These are phyloP conservation scores for Zalophus californianus DNA, from an alignment of 2,797 vertebrate genomes.

Conservation along the genomic window DNA sequence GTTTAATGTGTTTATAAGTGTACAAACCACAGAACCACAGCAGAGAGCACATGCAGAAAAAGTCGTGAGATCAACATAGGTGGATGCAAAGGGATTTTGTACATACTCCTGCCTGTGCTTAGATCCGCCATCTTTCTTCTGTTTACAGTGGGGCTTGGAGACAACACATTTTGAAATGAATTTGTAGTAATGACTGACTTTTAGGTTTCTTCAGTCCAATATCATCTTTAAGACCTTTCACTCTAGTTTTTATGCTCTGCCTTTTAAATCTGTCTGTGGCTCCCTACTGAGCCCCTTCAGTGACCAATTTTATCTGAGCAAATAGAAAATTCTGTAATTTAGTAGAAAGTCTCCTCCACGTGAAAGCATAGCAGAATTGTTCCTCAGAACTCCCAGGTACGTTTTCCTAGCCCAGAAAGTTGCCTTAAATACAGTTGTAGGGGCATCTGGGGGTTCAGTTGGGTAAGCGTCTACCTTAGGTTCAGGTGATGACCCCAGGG, in stretches of 20 bases:
- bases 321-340: constrained; percentile 35
- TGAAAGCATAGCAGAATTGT: constrained; percentile 16
- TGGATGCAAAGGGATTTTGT: neutral
- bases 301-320: constrained; percentile 15
- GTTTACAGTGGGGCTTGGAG: neutral
- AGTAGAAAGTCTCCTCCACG: neutral
- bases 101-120: neutral
- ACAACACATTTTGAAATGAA: neutral
- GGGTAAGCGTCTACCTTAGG: neutral
- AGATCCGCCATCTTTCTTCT: neutral
- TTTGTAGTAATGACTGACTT: neutral
- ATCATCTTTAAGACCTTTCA: neutral
- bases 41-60: neutral
- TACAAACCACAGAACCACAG: neutral
- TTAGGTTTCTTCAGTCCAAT: neutral
- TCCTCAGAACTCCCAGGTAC: neutral
- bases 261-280: neutral
- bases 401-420: neutral
- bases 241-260: neutral
- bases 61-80: neutral
- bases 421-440: neutral
- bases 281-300: neutral
- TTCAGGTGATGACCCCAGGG: neutral
- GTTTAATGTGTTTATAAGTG: neutral
- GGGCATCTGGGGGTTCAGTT: neutral